Conservation (phyloP, 2,797 vertebrate genomes). For the Dermochelys coriacea region DNA sequence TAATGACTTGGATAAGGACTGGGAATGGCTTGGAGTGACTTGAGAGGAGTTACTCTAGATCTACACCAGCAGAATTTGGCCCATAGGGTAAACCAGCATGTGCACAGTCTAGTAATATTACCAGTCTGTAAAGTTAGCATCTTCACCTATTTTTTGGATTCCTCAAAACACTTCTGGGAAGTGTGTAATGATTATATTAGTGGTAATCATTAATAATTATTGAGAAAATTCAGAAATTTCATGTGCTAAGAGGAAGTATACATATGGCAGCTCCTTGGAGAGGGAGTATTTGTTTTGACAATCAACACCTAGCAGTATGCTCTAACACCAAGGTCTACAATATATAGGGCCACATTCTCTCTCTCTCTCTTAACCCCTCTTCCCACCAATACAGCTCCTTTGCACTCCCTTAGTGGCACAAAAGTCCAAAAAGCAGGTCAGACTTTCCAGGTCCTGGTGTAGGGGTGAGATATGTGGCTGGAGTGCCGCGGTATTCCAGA, state of each 20-base stretch:
- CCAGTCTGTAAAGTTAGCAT: background rate
- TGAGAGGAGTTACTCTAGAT: background rate
- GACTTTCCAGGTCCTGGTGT: background rate
- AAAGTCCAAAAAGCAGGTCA: background rate
- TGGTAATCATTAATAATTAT: background rate
- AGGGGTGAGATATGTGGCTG: background rate
- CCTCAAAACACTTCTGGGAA: background rate
- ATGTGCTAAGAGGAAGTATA: background rate
- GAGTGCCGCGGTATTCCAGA: background rate
- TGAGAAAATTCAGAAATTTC: background rate
- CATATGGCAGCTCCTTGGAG: background rate
- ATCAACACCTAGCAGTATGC: background rate
- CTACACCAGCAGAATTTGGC: background rate
- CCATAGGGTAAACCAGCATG: background rate
- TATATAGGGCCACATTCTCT: background rate
- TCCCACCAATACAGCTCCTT: background rate
- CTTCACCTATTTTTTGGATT: background rate
- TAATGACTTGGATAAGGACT: background rate
- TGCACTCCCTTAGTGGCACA: background rate
- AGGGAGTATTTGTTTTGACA: fast-evolving
- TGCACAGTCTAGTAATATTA: background rate
- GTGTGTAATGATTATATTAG: background rate
- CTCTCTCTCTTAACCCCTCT: background rate
- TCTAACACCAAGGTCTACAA: background rate
- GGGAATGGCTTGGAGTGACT: background rate